A percentile compares a stretch with the other conserved stretches of the same genome.
Evolutionary conservation across 2,797 vertebrate genomes (phyloP).

Genomic region (Apogon hyalosoma): DNA sequence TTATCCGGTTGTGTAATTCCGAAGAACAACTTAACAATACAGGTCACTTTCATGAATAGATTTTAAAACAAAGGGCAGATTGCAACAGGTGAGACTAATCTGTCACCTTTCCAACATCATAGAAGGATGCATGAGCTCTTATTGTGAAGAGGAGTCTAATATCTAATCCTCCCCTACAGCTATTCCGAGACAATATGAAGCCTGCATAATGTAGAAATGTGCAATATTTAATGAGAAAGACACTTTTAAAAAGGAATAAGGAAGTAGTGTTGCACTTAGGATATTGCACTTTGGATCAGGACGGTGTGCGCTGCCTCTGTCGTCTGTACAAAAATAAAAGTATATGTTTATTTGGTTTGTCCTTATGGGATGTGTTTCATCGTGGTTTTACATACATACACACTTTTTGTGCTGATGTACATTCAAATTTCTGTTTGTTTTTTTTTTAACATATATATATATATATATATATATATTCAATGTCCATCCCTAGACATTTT

Average conservation of each 20-base stretch:
- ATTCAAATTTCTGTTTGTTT: background rate
- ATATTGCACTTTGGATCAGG: constrained; percentile 18
- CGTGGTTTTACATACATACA: background rate
- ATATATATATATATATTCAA: too few species aligned
- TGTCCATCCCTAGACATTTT: too few species aligned
- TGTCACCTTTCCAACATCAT: constrained; percentile 51
- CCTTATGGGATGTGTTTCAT: background rate
- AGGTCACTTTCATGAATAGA: constrained; percentile 26
- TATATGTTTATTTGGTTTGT: constrained; percentile 13
- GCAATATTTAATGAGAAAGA: constrained; percentile 58
- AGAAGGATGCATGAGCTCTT: constrained; percentile 55
- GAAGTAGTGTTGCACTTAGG: constrained; percentile 5
- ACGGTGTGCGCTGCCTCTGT: constrained; percentile 15
- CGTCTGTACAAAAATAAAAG: background rate
- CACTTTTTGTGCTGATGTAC: background rate
- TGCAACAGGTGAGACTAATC: constrained; percentile 58
- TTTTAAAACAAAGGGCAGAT: constrained; percentile 45
- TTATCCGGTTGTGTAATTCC: constrained; percentile 28
- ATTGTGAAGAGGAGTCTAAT: constrained; percentile 67
- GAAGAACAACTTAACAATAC: constrained; percentile 18
- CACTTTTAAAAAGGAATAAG: constrained; percentile 17
- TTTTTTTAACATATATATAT: too few species aligned
- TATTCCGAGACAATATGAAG: constrained; percentile 59
- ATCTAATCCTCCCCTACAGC: constrained; percentile 70
- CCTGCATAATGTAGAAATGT: constrained; percentile 50